Evolutionary conservation across 1,140 invertebrate genomes (phyloP).

Genomic region (Venustaconcha ellipsiformis): DNA sequence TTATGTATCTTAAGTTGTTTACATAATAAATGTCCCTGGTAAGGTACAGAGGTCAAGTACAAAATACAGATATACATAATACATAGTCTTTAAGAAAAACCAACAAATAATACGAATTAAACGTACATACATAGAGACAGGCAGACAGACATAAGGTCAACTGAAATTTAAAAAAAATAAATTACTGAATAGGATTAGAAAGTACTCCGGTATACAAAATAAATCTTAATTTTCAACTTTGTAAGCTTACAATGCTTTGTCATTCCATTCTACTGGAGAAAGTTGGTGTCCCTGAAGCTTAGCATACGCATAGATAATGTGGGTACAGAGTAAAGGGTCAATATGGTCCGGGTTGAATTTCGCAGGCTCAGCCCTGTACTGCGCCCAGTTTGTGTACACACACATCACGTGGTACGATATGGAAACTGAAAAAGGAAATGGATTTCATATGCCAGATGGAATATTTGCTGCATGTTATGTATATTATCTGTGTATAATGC

Average conservation of each 20-base stretch:
- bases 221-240: no score
- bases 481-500: no score
- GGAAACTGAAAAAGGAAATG: background rate
- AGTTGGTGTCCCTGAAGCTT: conserved; percentile 30
- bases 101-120: no score
- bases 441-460: no score
- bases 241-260: conserved; percentile 2
- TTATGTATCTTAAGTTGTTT: no score
- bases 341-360: conserved; percentile 80
- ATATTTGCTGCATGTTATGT: no score
- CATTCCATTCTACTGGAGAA: conserved; percentile 29
- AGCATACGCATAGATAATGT: conserved; percentile 93
- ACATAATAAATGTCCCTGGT: no score
- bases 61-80: no score
- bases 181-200: background rate
- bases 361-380: conserved; percentile 25
- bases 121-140: no score
- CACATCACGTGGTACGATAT: conserved; percentile 20
- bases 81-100: no score
- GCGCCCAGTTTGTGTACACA: conserved; percentile 41
- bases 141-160: background rate
- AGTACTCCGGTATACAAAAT: background rate
- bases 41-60: no score
- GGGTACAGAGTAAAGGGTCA: conserved; percentile 87
- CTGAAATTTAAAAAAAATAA: no score